A percentile compares a stretch with the other conserved stretches of the same genome.
phyloP scores from a whole-genome alignment of 2,797 vertebrate genomes.

The Oophaga sylvatica region DNA sequence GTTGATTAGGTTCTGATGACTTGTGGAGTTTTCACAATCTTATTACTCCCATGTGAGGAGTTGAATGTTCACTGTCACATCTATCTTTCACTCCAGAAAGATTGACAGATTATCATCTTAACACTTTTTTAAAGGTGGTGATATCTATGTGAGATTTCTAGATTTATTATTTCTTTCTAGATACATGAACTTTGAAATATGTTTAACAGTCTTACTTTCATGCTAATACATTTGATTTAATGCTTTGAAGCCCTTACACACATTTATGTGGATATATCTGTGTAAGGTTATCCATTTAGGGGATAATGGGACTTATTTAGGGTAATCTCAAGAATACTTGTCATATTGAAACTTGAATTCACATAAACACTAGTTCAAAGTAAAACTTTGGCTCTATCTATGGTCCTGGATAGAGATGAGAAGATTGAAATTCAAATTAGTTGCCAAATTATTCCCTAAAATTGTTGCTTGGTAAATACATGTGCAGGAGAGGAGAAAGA shows the following conservation, averaged over 20 bases:
- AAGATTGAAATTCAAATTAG: too few species aligned
- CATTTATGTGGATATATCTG: neutral
- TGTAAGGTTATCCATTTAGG: neutral
- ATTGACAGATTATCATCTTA: neutral
- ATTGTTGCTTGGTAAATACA: too few species aligned
- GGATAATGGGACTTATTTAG: neutral
- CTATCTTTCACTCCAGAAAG: neutral
- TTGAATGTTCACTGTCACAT: neutral
- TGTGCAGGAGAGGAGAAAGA: too few species aligned
- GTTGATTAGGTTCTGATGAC: neutral
- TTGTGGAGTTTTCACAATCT: neutral
- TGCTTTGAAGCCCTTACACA: neutral
- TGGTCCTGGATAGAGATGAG: too few species aligned
- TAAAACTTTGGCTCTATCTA: too few species aligned
- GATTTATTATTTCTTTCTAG: neutral
- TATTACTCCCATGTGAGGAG: neutral
- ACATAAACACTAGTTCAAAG: neutral
- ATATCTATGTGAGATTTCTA: neutral
- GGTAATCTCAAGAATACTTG: neutral
- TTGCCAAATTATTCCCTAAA: too few species aligned
- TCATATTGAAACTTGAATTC: neutral
- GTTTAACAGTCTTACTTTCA: too few species aligned
- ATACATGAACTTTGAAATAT: neutral
- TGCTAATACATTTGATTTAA: too few species aligned
- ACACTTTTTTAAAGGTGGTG: neutral